These are phyloP conservation scores for Neoascia interrupta DNA, from an alignment of 2,888 invertebrate species.

Conservation along the genomic window DNA sequence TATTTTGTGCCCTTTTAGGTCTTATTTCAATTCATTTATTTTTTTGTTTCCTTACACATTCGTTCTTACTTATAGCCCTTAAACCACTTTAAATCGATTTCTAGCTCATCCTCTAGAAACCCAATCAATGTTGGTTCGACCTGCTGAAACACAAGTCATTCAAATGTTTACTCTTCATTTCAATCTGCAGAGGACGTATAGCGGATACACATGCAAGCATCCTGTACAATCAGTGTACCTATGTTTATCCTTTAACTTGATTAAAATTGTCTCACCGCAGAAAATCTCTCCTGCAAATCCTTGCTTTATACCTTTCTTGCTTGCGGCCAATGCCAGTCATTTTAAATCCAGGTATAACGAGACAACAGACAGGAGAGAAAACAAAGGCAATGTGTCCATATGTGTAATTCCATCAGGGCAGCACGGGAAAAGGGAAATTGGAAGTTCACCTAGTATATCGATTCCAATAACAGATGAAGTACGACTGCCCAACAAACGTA, in stretches of 20 bases:
- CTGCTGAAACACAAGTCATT: constrained; percentile 57
- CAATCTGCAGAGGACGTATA: constrained; percentile 28
- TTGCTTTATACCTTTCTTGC: constrained; percentile 2
- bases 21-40: no score
- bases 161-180: constrained; percentile 59
- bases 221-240: constrained; percentile 14
- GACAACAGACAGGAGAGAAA: not conserved
- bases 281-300: constrained; percentile 8
- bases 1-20: not conserved
- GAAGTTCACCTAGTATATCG: constrained; percentile 18
- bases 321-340: constrained; percentile 19
- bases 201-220: not conserved
- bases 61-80: no score
- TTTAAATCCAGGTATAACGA: constrained; percentile 32
- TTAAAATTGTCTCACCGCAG: constrained; percentile 56
- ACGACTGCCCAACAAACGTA: not conserved
- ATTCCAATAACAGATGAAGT: constrained; percentile 18
- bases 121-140: constrained; percentile 3
- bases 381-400: no score
- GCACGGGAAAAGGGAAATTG: not conserved
- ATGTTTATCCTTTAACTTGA: constrained; percentile 65
- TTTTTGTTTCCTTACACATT: no score
- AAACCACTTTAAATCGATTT: not conserved
- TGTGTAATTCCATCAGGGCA: not conserved
- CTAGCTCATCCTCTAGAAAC: not conserved